phyloP scores from a whole-genome alignment of 2,888 invertebrate species.

The Drosophila leonis region DNA sequence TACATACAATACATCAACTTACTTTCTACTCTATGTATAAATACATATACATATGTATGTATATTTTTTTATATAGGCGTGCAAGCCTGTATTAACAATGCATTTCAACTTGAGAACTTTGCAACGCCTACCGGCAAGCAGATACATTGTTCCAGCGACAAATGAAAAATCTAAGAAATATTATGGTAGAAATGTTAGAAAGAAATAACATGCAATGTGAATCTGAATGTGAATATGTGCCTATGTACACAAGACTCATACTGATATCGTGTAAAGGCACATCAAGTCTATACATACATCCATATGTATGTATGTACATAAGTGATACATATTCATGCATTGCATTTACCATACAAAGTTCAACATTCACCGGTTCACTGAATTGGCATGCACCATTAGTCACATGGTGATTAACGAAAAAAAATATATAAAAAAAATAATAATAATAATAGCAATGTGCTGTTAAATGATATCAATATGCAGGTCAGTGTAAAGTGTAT shows the following conservation, averaged over 20 bases:
- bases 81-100: neutral
- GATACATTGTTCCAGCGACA: neutral
- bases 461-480: conserved; percentile 7
- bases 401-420: conserved; percentile 27
- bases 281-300: neutral
- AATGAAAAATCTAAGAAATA: neutral
- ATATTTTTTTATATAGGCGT: neutral
- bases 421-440: conserved; percentile 6
- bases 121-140: neutral
- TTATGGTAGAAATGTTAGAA: neutral
- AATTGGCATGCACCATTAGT: conserved; percentile 62
- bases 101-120: neutral
- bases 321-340: neutral
- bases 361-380: conserved; percentile 48
- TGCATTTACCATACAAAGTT: conserved; percentile 20
- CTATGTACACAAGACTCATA: neutral
- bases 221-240: neutral
- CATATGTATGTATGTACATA: neutral
- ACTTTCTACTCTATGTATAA: neutral
- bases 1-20: too few relatives aligned
- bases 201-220: neutral
- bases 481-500: conserved; percentile 14
- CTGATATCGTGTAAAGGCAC: neutral
- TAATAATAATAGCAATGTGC: conserved; percentile 1
- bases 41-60: neutral